A percentile compares a stretch with the other conserved stretches of the same genome.
These are phyloP conservation scores for Polydrusus cervinus DNA, from an alignment of 2,888 invertebrate genomes.

Conservation along the genomic window DNA sequence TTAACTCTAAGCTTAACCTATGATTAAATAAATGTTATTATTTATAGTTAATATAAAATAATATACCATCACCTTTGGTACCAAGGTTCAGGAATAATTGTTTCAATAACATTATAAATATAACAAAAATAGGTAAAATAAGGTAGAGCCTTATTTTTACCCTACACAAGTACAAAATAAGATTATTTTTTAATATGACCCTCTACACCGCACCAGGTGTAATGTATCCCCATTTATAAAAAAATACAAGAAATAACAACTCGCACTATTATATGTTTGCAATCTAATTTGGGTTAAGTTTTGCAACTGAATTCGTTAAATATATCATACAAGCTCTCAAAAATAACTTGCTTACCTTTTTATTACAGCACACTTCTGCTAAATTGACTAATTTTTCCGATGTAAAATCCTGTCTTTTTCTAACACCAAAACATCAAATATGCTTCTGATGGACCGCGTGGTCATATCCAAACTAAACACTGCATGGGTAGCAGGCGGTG, in stretches of 20 bases:
- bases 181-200: background rate
- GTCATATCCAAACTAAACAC: background rate
- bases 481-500: background rate
- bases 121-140: too few species aligned
- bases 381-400: background rate
- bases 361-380: background rate
- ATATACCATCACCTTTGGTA: too few species aligned
- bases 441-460: background rate
- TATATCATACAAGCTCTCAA: background rate
- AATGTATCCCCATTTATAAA: slow-evolving; percentile 1
- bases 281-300: background rate
- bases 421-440: background rate
- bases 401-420: background rate
- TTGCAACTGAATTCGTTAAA: background rate
- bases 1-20: too few species aligned
- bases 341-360: background rate
- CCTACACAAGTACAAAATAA: slow-evolving; percentile 1
- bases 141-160: too few species aligned
- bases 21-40: too few species aligned
- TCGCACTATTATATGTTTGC: background rate
- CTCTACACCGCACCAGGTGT: background rate
- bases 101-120: too few species aligned
- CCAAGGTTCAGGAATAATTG: too few species aligned
- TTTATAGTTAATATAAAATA: too few species aligned
- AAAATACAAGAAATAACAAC: background rate